A percentile compares a stretch with the other conserved stretches of the same genome.
These are phyloP conservation scores for Lepus oiostolus DNA, from an alignment of 2,797 vertebrate genomes.

Conservation along the genomic window DNA sequence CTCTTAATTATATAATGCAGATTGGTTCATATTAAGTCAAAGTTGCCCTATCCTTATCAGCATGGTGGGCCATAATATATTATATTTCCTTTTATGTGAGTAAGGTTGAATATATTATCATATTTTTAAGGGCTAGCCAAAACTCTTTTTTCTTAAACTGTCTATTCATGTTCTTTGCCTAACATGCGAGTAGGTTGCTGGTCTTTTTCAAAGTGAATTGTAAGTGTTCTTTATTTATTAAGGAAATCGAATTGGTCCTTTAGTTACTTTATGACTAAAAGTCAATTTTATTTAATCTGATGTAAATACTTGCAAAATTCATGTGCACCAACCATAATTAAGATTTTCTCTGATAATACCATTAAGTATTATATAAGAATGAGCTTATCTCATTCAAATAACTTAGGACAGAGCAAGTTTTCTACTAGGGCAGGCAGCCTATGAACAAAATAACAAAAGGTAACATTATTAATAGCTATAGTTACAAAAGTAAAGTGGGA, in stretches of 20 bases:
- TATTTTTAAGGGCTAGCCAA: slow-evolving; percentile 58
- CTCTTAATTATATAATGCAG: slow-evolving; percentile 36
- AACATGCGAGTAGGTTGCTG: slow-evolving; percentile 38
- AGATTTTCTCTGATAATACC: slow-evolving; percentile 16
- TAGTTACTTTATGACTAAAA: slow-evolving; percentile 15
- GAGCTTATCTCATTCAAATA: slow-evolving; percentile 54
- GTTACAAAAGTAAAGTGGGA: slow-evolving; percentile 29
- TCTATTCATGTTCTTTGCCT: slow-evolving; percentile 51
- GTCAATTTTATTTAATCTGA: slow-evolving; percentile 63
- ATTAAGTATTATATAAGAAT: slow-evolving; percentile 37
- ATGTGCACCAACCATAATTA: background rate
- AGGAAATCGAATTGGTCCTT: slow-evolving; percentile 43
- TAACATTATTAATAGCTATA: background rate
- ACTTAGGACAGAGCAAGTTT: slow-evolving; percentile 44
- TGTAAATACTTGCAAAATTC: slow-evolving; percentile 58
- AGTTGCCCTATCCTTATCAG: slow-evolving; percentile 48
- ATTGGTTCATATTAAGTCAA: background rate
- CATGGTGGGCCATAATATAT: background rate
- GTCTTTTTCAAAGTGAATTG: slow-evolving; percentile 44
- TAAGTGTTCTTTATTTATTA: background rate
- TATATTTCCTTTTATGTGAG: slow-evolving; percentile 41
- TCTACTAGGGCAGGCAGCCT: background rate
- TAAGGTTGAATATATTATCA: slow-evolving; percentile 32
- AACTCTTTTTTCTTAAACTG: slow-evolving; percentile 42
- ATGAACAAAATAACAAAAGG: slow-evolving; percentile 32